phyloP scores from a whole-genome alignment of 2,888 invertebrate genomes.

The Sesia apiformis region DNA sequence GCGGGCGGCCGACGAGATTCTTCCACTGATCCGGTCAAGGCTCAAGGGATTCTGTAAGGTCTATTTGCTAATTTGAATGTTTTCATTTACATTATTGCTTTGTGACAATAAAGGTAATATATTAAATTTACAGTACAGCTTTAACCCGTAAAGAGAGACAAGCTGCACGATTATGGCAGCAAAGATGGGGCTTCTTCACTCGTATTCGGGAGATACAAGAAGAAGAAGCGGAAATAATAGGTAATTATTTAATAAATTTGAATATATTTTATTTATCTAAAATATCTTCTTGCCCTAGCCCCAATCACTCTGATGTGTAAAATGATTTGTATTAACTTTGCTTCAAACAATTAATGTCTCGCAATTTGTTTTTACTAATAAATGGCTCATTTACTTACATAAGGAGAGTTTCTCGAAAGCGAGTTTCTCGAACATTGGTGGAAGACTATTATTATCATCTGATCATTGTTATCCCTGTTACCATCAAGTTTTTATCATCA shows the following conservation, averaged over 20 bases:
- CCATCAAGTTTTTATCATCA: too few relatives aligned
- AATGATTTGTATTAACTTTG: too few relatives aligned
- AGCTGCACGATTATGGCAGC: constrained; percentile 51
- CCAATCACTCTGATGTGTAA: background rate
- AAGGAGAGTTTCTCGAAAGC: too few relatives aligned
- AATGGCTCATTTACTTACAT: too few relatives aligned
- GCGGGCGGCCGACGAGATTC: constrained; percentile 44
- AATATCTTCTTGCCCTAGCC: background rate
- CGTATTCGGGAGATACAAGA: constrained; percentile 46
- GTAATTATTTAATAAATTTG: constrained; percentile 16
- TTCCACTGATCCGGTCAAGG: constrained; percentile 57
- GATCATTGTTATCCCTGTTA: too few relatives aligned
- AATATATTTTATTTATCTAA: background rate
- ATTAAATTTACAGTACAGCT: constrained; percentile 6
- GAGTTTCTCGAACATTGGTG: too few relatives aligned
- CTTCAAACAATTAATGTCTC: too few relatives aligned
- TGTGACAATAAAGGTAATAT: background rate
- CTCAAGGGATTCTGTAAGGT: constrained; percentile 61
- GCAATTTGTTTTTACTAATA: too few relatives aligned
- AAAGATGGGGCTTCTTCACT: constrained; percentile 55
- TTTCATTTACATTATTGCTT: background rate
- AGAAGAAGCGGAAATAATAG: constrained; percentile 52
- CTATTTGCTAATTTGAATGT: background rate
- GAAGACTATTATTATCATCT: too few relatives aligned
- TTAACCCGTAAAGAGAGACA: constrained; percentile 37